Conservation (phyloP, 2,888 invertebrate genomes). For the Heliconius cydno region DNA sequence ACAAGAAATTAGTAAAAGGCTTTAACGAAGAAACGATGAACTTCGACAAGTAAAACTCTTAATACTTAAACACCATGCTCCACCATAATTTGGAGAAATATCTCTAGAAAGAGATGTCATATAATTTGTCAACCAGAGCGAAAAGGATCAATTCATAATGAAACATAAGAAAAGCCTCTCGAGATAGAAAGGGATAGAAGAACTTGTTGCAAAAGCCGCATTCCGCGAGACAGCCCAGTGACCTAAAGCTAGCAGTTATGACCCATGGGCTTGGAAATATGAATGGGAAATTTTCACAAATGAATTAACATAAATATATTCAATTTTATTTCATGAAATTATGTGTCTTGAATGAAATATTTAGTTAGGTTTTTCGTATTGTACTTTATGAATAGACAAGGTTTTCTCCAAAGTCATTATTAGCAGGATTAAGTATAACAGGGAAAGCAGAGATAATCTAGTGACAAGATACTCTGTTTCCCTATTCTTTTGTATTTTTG, state of each 20-base stretch:
- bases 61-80: slow-evolving; percentile 49
- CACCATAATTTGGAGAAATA: slow-evolving; percentile 15
- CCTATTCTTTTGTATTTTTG: background rate
- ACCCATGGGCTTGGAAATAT: slow-evolving; percentile 42
- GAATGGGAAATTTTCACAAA: slow-evolving; percentile 31
- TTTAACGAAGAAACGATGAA: too few relatives aligned
- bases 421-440: background rate
- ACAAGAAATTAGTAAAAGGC: background rate
- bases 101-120: slow-evolving; percentile 25
- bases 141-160: slow-evolving; percentile 41
- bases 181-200: slow-evolving; percentile 62
- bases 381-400: background rate
- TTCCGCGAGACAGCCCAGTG: slow-evolving; percentile 77
- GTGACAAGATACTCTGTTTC: background rate
- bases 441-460: background rate
- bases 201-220: slow-evolving; percentile 81
- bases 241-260: slow-evolving; percentile 68
- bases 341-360: slow-evolving; percentile 6
- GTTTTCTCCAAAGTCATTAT: background rate
- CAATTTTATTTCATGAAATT: background rate
- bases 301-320: slow-evolving; percentile 20
- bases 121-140: slow-evolving; percentile 39
- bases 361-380: background rate
- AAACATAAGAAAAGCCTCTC: slow-evolving; percentile 43
- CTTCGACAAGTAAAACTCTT: slow-evolving; percentile 55